These are phyloP conservation scores for Apodemia duryi DNA, from an alignment of 2,888 invertebrate species.

Conservation along the genomic window DNA sequence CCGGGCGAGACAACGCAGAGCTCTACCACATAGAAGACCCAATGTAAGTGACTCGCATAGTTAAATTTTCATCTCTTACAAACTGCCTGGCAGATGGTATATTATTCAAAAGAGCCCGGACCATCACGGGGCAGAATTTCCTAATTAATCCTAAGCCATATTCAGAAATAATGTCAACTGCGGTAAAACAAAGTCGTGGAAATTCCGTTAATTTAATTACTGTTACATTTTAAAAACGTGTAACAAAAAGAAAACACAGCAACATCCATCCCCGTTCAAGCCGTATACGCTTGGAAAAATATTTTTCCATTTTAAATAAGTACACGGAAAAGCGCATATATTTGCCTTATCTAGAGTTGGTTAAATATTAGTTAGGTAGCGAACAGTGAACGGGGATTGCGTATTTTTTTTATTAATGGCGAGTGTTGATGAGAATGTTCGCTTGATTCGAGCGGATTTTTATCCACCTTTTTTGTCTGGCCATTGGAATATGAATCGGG, in stretches of 20 bases:
- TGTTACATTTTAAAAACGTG: slow-evolving; percentile 4
- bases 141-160: not conserved
- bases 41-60: too few species aligned
- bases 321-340: slow-evolving; percentile 66
- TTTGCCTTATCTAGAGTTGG: slow-evolving; percentile 70
- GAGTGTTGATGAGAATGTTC: slow-evolving; percentile 51
- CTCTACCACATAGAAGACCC: too few species aligned
- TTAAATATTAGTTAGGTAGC: slow-evolving; percentile 68
- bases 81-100: too few species aligned
- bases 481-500: slow-evolving; percentile 46
- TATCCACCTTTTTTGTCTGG: slow-evolving; percentile 47
- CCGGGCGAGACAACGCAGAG: too few species aligned
- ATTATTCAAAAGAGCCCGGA: too few species aligned
- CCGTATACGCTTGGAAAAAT: slow-evolving; percentile 60
- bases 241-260: slow-evolving; percentile 26
- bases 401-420: slow-evolving; percentile 65
- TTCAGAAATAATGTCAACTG: not conserved
- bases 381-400: slow-evolving; percentile 51
- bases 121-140: too few species aligned
- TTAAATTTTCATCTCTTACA: too few species aligned
- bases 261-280: slow-evolving; percentile 33
- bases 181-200: not conserved
- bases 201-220: not conserved
- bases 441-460: slow-evolving; percentile 41
- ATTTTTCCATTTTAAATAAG: slow-evolving; percentile 77